Percentiles rank a stretch among this genome's conserved stretches.
Evolutionary conservation across 2,113 vertebrate genomes (phyloP).

Genomic region (Xenus cinereus): DNA sequence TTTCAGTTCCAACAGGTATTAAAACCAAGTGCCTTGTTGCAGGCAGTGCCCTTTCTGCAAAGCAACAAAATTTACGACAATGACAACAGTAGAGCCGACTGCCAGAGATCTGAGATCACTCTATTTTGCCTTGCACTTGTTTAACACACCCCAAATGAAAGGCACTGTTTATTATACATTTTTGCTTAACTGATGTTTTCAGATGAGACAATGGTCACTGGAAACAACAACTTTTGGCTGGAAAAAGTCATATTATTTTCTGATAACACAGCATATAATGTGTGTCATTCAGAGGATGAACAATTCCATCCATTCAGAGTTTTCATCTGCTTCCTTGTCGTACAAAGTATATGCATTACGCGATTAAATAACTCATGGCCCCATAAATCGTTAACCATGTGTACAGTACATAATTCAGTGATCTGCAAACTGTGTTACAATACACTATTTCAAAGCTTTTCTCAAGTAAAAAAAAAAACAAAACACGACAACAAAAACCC

Average conservation of each 20-base stretch:
- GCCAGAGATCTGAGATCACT: neutral
- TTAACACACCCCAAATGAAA: neutral
- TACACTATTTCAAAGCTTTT: constrained; percentile 4
- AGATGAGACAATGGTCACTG: neutral
- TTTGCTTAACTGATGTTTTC: neutral
- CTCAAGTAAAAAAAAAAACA: neutral
- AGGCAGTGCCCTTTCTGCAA: neutral
- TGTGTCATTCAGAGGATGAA: neutral
- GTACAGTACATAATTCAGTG: constrained; percentile 51
- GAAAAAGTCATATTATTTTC: neutral
- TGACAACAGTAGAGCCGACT: neutral
- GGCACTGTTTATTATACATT: neutral
- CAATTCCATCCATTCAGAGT: constrained; percentile 33
- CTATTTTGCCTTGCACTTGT: neutral
- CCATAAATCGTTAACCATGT: constrained; percentile 63
- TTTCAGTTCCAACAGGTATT: neutral
- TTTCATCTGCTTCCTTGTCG: constrained; percentile 25
- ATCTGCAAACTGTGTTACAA: constrained; percentile 38
- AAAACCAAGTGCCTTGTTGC: neutral
- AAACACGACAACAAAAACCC: neutral
- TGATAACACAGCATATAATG: neutral
- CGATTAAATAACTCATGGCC: constrained; percentile 53
- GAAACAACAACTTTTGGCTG: neutral
- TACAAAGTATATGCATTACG: constrained; percentile 40
- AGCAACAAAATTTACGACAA: neutral